Evolutionary conservation across 2,113 vertebrate species (phyloP).

Genomic region (Spea multiplicata): DNA sequence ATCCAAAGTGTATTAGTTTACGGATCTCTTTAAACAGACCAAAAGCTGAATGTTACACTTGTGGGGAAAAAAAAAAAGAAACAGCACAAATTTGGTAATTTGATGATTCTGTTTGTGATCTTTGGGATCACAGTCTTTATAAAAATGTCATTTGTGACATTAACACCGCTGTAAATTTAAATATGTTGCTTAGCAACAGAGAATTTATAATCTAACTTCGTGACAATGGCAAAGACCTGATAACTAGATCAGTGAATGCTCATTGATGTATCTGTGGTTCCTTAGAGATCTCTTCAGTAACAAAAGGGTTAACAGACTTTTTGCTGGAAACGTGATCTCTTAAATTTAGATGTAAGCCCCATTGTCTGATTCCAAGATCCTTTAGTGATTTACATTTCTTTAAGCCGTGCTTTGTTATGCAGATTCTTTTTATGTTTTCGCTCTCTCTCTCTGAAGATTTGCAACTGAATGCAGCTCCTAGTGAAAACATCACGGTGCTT

Average conservation of each 20-base stretch:
- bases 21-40: not conserved
- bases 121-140: not conserved
- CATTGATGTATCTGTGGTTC: not conserved
- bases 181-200: conserved; percentile 1
- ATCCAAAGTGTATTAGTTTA: not conserved
- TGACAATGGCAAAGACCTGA: not conserved
- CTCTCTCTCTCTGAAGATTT: conserved; percentile 14
- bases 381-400: conserved; percentile 38
- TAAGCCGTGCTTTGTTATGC: conserved; percentile 37
- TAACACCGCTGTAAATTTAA: not conserved
- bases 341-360: conserved; percentile 4
- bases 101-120: too few relatives aligned
- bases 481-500: conserved; percentile 27
- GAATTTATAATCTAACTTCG: not conserved
- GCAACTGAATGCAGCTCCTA: conserved; percentile 34
- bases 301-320: not conserved
- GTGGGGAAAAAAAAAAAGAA: too few relatives aligned
- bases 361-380: conserved; percentile 9
- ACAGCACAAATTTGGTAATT: too few relatives aligned
- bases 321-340: conserved; percentile 17
- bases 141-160: not conserved
- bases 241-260: not conserved
- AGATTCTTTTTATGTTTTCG: conserved; percentile 40
- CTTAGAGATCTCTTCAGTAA: not conserved
- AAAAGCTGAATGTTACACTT: not conserved